Evolutionary conservation across 2,797 vertebrate genomes (phyloP), one percentile per base, ranked within the genome.

Genomic region (Gymnoscopelus microlampas): DNA sequence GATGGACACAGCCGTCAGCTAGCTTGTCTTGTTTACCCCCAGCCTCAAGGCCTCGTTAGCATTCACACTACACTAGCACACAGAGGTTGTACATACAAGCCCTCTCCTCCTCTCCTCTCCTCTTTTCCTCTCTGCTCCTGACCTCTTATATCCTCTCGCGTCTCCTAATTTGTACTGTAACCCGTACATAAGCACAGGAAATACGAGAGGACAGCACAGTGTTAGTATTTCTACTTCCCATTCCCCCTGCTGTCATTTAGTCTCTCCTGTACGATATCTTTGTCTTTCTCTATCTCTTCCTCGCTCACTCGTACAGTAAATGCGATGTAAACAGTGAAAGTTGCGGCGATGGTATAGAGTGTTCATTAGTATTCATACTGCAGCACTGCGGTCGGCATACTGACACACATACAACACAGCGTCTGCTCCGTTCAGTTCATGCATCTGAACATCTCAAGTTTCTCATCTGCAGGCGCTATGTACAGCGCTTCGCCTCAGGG

Each of bases 21-120:
- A 68, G 70, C 71, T 80, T 68, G 69, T 79, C 47, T 68, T 72
- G 75, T 85, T 86, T 78, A 74, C 74, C 48, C 76, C 10, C 6
- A 14, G 56, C 58, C 65, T 76, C n/a, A 26, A 77, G 59, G 61
- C 62, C 66, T 80, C n/a, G 53, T 85, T 84, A 85, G 75, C 78
- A 79, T 83, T 77, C 73, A 77, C 56, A 0, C 76, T 70, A 65
- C 64, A 79, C 73, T 81, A 73, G 49, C 60, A 68, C 74, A 74
- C 55, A 15, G 32, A 80, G 66, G 70, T 75, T 76, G 26, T 57
- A 77, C 15, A 51, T 54, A 44, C 14, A 39, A 5, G 50, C 32
- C 53, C 5, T 67, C 35, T 72, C 51, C 48, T 58, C 55, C 24
- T 14, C 13, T 58, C 55, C 24, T 14, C 13, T 26, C 39, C 44